These are phyloP conservation scores for Zelleria hepariella DNA, from an alignment of 2,888 invertebrate species.

Conservation along the genomic window DNA sequence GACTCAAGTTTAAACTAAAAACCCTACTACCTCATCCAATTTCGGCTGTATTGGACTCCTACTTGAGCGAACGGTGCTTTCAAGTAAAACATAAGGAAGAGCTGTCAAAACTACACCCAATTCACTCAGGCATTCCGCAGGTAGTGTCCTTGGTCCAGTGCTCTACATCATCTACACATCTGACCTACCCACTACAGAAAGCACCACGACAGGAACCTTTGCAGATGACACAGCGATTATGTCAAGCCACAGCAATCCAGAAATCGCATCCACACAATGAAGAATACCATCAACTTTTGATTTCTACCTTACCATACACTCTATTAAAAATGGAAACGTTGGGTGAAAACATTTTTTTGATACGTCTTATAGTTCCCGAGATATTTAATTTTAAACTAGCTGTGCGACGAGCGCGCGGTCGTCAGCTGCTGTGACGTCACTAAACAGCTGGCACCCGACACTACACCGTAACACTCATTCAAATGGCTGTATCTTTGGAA, in stretches of 20 bases:
- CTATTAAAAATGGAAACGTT: no score
- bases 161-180: background rate
- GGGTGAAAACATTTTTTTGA: no score
- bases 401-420: no score
- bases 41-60: background rate
- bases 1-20: slow-evolving; percentile 13
- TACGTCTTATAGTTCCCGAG: no score
- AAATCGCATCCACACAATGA: no score
- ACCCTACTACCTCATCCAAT: slow-evolving; percentile 5
- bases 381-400: no score
- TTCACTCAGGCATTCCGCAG: slow-evolving; percentile 1
- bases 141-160: background rate
- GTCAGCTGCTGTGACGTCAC: no score
- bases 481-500: no score
- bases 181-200: background rate
- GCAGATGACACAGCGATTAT: background rate
- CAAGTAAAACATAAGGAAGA: background rate
- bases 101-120: background rate
- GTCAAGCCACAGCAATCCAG: background rate
- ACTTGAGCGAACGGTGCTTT: background rate
- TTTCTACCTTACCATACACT: no score
- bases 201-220: background rate
- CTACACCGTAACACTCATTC: no score
- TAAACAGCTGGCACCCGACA: no score
- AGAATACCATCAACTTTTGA: no score